phyloP scores from a whole-genome alignment of 2,888 invertebrate genomes.

The Dryocosmus kuriphilus region DNA sequence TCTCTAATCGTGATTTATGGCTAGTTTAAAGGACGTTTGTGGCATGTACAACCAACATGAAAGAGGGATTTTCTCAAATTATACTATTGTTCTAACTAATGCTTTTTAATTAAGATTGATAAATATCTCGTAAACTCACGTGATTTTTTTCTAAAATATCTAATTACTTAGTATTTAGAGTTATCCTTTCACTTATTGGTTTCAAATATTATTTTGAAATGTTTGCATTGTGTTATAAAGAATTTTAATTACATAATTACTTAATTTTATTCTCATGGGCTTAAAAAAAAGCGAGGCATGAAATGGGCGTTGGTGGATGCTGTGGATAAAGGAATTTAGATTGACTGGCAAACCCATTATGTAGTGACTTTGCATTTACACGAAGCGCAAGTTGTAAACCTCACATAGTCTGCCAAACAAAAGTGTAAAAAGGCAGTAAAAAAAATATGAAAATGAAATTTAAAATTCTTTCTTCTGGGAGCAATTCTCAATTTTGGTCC shows the following conservation, averaged over 20 bases:
- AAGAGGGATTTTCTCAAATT: background rate
- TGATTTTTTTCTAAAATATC: no score
- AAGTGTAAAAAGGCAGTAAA: slow-evolving; percentile 1
- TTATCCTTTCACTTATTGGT: no score
- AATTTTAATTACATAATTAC: background rate
- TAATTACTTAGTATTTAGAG: no score
- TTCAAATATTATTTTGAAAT: no score
- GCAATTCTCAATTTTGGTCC: background rate
- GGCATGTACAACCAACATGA: slow-evolving; percentile 2
- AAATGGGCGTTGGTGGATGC: slow-evolving; percentile 14
- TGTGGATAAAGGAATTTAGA: slow-evolving; percentile 18
- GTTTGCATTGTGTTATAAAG: background rate
- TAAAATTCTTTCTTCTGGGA: background rate
- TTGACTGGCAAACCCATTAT: background rate
- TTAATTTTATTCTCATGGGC: background rate
- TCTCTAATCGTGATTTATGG: slow-evolving; percentile 26
- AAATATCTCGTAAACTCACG: no score
- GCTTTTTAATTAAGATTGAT: background rate
- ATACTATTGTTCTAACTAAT: background rate
- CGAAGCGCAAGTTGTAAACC: slow-evolving; percentile 19
- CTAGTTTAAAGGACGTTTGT: slow-evolving; percentile 23
- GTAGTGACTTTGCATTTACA: slow-evolving; percentile 14
- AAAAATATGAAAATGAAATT: slow-evolving; percentile 7
- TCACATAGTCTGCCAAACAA: slow-evolving; percentile 14
- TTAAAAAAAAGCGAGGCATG: background rate